phyloP scores from a whole-genome alignment of 2,113 vertebrate species.

The Nibea albiflora region DNA sequence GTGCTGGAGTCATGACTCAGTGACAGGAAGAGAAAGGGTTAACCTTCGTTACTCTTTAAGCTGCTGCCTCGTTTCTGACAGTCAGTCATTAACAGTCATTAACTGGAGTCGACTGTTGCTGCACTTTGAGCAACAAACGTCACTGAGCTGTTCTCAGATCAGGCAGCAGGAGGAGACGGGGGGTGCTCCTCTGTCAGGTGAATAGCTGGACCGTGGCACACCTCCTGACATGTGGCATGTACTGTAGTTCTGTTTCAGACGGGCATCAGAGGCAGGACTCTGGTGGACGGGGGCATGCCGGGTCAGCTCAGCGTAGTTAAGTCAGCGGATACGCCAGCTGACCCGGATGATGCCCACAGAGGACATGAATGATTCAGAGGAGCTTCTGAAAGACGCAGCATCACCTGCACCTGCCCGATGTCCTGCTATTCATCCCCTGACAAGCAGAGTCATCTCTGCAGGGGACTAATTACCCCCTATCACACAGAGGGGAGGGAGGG shows the following conservation, averaged over 20 bases:
- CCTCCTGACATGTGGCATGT: neutral
- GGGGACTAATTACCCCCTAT: slow-evolving; percentile 70
- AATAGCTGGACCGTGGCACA: neutral
- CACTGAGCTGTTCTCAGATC: neutral
- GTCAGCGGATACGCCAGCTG: slow-evolving; percentile 39
- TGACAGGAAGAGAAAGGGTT: too few relatives aligned
- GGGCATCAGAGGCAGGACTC: neutral
- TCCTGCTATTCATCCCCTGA: slow-evolving; percentile 68
- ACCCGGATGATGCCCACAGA: slow-evolving; percentile 40
- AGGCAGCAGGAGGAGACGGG: too few relatives aligned
- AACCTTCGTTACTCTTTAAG: too few relatives aligned
- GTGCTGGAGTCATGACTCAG: too few relatives aligned
- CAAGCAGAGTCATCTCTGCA: slow-evolving; percentile 59
- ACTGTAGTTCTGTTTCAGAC: neutral
- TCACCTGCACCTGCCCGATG: slow-evolving; percentile 54
- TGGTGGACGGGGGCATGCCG: slow-evolving; percentile 6
- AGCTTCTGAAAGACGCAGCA: slow-evolving; percentile 47
- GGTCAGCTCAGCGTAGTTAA: slow-evolving; percentile 37
- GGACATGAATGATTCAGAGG: slow-evolving; percentile 76
- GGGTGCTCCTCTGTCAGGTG: slow-evolving; percentile 5
- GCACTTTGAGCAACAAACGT: neutral
- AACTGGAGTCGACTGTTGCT: too few relatives aligned
- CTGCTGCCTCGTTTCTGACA: too few relatives aligned
- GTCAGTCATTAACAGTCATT: too few relatives aligned
- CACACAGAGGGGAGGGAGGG: neutral